Evolutionary conservation across 2,113 vertebrate species (phyloP).

Genomic region (Mastomys natalensis): DNA sequence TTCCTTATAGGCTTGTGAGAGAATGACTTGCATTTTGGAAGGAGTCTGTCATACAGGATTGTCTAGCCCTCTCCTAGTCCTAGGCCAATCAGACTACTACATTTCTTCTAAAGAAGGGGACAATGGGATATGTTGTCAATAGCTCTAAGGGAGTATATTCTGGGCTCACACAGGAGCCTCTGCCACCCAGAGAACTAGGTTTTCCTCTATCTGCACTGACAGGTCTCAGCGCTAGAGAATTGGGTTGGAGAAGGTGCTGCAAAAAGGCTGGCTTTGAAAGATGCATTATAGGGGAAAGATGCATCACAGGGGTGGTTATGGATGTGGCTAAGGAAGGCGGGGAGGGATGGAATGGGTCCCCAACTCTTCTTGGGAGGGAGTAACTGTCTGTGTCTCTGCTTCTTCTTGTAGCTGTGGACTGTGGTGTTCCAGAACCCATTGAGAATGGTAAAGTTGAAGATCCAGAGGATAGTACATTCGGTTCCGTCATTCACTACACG

Average conservation of each 20-base stretch:
- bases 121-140: not conserved
- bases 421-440: slow-evolving; percentile 85
- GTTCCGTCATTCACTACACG: slow-evolving; percentile 76
- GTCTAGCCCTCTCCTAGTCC: not conserved
- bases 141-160: not conserved
- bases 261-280: not conserved
- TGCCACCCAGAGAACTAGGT: not conserved
- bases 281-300: not conserved
- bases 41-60: not conserved
- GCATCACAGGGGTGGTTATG: not conserved
- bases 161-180: not conserved
- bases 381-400: not conserved
- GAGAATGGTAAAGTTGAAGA: slow-evolving; percentile 72
- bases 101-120: slow-evolving; percentile 7
- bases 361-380: not conserved
- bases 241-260: not conserved
- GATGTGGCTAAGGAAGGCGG: not conserved
- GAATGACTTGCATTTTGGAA: not conserved
- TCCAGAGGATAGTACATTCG: slow-evolving; percentile 74
- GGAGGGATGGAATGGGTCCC: not conserved
- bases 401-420: slow-evolving; percentile 89
- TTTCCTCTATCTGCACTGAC: not conserved
- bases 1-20: slow-evolving; percentile 22
- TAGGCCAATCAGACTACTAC: not conserved
- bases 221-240: not conserved